These are phyloP conservation scores for Laupala kohalensis DNA, from an alignment of 1,140 invertebrate genomes.

Conservation along the genomic window DNA sequence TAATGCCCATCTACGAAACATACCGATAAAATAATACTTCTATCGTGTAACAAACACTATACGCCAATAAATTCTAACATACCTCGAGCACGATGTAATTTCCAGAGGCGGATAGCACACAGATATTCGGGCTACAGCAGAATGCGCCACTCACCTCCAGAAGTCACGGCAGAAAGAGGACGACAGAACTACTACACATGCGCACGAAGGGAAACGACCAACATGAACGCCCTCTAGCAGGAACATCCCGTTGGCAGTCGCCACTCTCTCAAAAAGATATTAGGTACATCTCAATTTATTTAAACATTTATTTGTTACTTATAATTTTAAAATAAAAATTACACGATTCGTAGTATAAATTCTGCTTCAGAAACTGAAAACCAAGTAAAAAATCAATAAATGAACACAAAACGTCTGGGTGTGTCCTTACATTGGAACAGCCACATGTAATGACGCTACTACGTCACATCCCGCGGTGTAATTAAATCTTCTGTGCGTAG, in stretches of 20 bases:
- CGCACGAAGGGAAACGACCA: conserved; percentile 21
- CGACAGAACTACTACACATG: conserved; percentile 30
- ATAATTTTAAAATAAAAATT: neutral
- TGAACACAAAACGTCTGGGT: neutral
- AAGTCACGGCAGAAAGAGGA: conserved; percentile 42
- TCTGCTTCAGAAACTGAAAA: no score
- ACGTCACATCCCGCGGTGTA: neutral
- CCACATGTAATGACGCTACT: neutral
- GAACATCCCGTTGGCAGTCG: neutral
- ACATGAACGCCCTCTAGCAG: neutral
- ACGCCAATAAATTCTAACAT: neutral
- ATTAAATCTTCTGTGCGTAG: no score
- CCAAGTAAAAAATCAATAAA: neutral
- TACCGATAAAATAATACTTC: neutral
- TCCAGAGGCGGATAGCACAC: neutral
- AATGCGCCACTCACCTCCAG: conserved; percentile 38
- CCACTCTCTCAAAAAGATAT: neutral
- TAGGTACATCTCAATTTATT: neutral
- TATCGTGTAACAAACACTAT: neutral
- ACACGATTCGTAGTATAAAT: neutral
- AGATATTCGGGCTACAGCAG: conserved; percentile 13
- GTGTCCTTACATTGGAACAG: neutral
- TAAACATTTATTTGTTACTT: neutral
- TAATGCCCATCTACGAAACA: neutral
- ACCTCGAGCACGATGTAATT: neutral